Percentiles rank a stretch among this genome's conserved stretches.
phyloP scores from a whole-genome alignment of 2,797 vertebrate species.

The Potorous gilbertii region DNA sequence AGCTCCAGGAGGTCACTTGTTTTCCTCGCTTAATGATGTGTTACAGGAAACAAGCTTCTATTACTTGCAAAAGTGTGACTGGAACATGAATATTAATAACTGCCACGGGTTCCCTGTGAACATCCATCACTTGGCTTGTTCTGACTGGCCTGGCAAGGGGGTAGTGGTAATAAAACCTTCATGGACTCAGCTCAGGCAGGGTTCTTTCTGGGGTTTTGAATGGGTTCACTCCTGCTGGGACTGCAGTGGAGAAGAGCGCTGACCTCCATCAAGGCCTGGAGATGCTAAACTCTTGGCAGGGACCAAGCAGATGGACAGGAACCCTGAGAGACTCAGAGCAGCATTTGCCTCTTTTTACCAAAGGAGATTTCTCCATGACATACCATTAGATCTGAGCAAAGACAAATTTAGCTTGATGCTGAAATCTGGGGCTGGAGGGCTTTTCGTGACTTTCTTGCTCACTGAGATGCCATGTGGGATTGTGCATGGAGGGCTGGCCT shows the following conservation, averaged over 20 bases:
- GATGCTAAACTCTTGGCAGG: background rate
- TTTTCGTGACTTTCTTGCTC: background rate
- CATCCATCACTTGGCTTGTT: slow-evolving; percentile 71
- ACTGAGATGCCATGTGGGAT: background rate
- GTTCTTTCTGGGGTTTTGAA: slow-evolving; percentile 53
- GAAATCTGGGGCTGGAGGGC: background rate
- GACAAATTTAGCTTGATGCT: background rate
- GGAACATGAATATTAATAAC: slow-evolving; percentile 85
- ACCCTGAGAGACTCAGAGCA: background rate
- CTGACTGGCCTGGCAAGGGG: slow-evolving; percentile 66
- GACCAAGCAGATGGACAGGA: background rate
- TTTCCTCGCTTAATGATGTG: slow-evolving; percentile 78
- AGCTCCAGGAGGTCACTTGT: slow-evolving; percentile 76
- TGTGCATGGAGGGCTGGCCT: background rate
- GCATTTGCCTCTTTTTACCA: slow-evolving; percentile 25
- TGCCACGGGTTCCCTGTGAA: slow-evolving; percentile 67
- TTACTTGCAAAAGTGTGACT: slow-evolving; percentile 72
- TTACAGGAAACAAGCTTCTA: slow-evolving; percentile 77
- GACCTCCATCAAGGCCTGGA: slow-evolving; percentile 23
- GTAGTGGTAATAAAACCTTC: slow-evolving; percentile 73
- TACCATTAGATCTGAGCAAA: background rate
- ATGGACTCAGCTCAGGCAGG: slow-evolving; percentile 58
- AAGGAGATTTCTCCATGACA: slow-evolving; percentile 27
- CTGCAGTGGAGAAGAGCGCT: background rate
- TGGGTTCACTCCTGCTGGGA: slow-evolving; percentile 43